phyloP scores from a whole-genome alignment of 2,888 invertebrate species.

The Eupithecia subfuscata region DNA sequence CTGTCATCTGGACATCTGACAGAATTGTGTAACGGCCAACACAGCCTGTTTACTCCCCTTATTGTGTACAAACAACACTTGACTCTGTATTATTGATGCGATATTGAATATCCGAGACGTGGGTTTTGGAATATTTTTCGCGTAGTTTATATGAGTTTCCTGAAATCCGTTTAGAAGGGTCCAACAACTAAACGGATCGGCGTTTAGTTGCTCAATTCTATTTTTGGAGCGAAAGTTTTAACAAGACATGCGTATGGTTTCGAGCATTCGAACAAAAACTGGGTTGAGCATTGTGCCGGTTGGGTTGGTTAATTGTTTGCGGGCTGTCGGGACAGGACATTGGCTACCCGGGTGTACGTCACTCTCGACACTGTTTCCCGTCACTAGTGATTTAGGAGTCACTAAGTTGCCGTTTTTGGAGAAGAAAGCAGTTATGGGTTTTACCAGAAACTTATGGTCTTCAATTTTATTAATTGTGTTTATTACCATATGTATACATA shows the following conservation, averaged over 20 bases:
- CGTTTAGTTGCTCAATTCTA: background rate
- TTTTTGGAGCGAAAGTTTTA: background rate
- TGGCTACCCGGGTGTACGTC: constrained; percentile 25
- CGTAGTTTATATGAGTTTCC: constrained; percentile 1
- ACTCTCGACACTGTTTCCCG: constrained; percentile 20
- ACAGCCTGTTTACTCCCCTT: constrained; percentile 65
- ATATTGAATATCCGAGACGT: constrained; percentile 43
- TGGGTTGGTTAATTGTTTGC: constrained; percentile 46
- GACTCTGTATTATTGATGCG: constrained; percentile 52
- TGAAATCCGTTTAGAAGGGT: background rate
- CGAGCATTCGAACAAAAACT: constrained; percentile 5
- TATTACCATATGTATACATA: constrained; percentile 6
- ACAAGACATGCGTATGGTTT: constrained; percentile 12
- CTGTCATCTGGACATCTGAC: constrained; percentile 74
- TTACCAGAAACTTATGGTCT: background rate
- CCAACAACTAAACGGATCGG: background rate
- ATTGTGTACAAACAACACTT: constrained; percentile 68
- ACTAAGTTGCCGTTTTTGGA: constrained; percentile 2
- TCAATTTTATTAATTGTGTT: background rate
- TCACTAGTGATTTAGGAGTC: constrained; percentile 12
- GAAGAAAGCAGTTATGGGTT: background rate
- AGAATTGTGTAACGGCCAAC: constrained; percentile 65
- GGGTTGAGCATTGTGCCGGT: constrained; percentile 27
- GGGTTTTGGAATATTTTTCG: constrained; percentile 14
- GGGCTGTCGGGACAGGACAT: constrained; percentile 27